Evolutionary conservation across 2,888 invertebrate genomes (phyloP).

Genomic region (Acanthosepion esculentum): DNA sequence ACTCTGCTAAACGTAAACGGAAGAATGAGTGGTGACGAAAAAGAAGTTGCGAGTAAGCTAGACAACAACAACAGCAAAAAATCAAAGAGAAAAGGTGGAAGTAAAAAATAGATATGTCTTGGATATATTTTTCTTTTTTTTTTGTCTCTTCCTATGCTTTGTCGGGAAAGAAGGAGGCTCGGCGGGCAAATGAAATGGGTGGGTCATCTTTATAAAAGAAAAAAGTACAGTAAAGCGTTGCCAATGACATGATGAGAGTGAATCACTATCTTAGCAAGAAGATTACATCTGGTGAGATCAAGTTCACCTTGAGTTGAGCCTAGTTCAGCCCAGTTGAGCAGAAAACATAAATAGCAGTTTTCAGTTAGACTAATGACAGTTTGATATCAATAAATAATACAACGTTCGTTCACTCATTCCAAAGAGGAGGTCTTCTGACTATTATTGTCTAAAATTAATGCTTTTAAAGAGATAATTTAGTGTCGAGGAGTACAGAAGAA

Average conservation of each 20-base stretch:
- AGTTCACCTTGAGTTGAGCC: conserved; percentile 33
- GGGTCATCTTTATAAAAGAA: conserved; percentile 51
- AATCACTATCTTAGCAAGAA: neutral
- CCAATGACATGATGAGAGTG: conserved; percentile 40
- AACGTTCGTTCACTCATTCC: neutral
- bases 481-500: neutral
- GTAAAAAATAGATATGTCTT: neutral
- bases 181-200: neutral
- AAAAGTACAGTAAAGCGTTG: neutral
- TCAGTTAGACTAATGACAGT: conserved; percentile 18
- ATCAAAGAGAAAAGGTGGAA: neutral
- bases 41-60: neutral
- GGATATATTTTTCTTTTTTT: neutral
- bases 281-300: neutral
- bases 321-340: conserved; percentile 13
- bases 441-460: conserved; percentile 9
- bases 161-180: neutral
- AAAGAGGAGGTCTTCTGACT: conserved; percentile 33
- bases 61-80: neutral
- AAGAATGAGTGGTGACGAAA: neutral
- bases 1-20: neutral
- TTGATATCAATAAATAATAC: conserved; percentile 33
- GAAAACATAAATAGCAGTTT: neutral
- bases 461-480: conserved; percentile 23
- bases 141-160: neutral